phyloP scores from a whole-genome alignment of 2,113 vertebrate species.

The Catharus minimus region DNA sequence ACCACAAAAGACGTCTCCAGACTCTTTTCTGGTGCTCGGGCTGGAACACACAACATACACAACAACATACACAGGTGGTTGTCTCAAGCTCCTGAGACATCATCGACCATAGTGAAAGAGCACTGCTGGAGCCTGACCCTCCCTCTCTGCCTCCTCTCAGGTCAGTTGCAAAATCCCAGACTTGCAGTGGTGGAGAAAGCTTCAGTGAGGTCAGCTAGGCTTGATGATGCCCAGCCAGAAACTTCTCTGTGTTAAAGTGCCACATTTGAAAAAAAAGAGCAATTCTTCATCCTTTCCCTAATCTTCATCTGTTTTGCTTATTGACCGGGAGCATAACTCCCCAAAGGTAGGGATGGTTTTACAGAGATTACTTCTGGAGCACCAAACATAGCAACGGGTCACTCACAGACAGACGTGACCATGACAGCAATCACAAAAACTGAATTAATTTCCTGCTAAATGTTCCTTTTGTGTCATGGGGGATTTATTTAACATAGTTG shows the following conservation, averaged over 20 bases:
- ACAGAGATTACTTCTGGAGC: neutral
- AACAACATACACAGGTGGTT: too few species aligned
- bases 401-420: neutral
- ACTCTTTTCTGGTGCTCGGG: too few species aligned
- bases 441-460: neutral
- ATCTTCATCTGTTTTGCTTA: neutral
- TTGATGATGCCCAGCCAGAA: neutral
- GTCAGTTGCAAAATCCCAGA: accelerated
- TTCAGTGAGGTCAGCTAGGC: neutral
- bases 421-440: neutral
- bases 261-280: neutral
- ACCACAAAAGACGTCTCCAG: too few species aligned
- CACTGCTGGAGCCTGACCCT: neutral
- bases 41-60: too few species aligned
- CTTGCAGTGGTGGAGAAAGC: neutral
- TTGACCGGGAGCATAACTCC: neutral
- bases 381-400: neutral
- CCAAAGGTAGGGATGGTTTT: neutral
- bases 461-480: neutral
- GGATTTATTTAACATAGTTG: neutral
- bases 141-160: neutral
- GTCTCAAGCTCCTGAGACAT: too few species aligned
- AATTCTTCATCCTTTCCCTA: neutral
- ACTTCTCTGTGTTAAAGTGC: neutral
- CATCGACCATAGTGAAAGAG: neutral